Percentiles rank a stretch among this genome's conserved stretches.
Evolutionary conservation across 2,888 invertebrate genomes (phyloP).

Genomic region (Drosophila leonis): DNA sequence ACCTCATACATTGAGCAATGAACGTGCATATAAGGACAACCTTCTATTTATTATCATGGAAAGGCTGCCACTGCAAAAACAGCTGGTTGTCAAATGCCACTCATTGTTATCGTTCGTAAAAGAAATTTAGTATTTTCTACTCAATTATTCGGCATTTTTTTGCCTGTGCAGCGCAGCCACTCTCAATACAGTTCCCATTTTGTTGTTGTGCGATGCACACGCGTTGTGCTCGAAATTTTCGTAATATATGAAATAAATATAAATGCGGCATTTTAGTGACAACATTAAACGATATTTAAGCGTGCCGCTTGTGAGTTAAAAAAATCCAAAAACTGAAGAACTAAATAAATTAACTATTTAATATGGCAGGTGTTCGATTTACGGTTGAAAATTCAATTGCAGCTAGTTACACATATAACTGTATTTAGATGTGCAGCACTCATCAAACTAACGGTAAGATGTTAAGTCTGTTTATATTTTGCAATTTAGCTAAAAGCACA

Average conservation of each 20-base stretch:
- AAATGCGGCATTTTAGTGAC: slow-evolving; percentile 48
- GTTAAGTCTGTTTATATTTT: slow-evolving; percentile 53
- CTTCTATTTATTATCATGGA: slow-evolving; percentile 18
- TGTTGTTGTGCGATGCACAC: slow-evolving; percentile 41
- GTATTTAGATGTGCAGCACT: slow-evolving; percentile 1
- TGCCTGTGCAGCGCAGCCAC: slow-evolving; percentile 7
- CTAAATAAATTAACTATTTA: background rate
- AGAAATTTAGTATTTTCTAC: slow-evolving; percentile 19
- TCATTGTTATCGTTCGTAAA: background rate
- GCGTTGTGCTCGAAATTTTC: slow-evolving; percentile 22
- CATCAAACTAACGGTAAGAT: slow-evolving; percentile 51
- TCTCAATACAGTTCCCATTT: slow-evolving; percentile 36
- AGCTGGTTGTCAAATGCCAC: slow-evolving; percentile 25
- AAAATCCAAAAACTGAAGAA: background rate
- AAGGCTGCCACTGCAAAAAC: slow-evolving; percentile 43
- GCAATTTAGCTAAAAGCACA: slow-evolving; percentile 58
- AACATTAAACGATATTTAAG: slow-evolving; percentile 7
- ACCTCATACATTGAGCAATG: background rate
- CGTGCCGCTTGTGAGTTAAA: background rate
- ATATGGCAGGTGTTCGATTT: background rate
- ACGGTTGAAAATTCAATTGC: background rate
- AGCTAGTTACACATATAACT: slow-evolving; percentile 1
- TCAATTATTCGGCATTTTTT: slow-evolving; percentile 20
- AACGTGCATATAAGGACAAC: background rate
- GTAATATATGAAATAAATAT: slow-evolving; percentile 17